Percentiles rank a stretch among this genome's conserved stretches.
Conservation (phyloP, 2,113 vertebrate species). For the Sterrhoptilus dennistouni region DNA sequence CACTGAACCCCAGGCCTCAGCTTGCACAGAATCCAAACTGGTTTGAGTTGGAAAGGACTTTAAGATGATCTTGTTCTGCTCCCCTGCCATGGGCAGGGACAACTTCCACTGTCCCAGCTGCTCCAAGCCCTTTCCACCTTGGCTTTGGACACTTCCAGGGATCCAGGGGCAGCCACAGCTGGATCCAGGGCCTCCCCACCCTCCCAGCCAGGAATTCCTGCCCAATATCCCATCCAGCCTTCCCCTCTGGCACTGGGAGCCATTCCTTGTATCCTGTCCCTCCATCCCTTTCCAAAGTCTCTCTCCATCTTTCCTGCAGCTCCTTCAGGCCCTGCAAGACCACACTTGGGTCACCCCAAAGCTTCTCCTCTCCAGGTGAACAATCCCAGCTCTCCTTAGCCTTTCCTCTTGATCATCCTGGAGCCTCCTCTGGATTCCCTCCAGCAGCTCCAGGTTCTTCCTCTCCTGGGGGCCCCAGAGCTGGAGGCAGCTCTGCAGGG, state of each 20-base stretch:
- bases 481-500: neutral
- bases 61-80: neutral
- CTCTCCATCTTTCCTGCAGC: neutral
- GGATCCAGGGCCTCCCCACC: neutral
- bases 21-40: neutral
- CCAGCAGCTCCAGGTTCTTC: neutral
- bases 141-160: neutral
- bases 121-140: neutral
- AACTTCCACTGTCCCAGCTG: fast-evolving
- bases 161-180: neutral
- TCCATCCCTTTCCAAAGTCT: neutral
- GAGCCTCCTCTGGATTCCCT: neutral
- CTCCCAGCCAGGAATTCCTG: neutral
- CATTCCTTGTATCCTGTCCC: neutral
- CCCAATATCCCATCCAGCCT: fast-evolving
- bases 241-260: neutral
- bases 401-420: neutral
- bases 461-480: neutral
- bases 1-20: neutral
- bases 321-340: neutral
- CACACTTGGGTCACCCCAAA: fast-evolving
- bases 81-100: neutral
- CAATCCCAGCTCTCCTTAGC: neutral
- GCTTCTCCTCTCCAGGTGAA: neutral
- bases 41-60: neutral